Evolutionary conservation across 1,140 invertebrate genomes (phyloP).

Genomic region (Acarapis woodi): DNA sequence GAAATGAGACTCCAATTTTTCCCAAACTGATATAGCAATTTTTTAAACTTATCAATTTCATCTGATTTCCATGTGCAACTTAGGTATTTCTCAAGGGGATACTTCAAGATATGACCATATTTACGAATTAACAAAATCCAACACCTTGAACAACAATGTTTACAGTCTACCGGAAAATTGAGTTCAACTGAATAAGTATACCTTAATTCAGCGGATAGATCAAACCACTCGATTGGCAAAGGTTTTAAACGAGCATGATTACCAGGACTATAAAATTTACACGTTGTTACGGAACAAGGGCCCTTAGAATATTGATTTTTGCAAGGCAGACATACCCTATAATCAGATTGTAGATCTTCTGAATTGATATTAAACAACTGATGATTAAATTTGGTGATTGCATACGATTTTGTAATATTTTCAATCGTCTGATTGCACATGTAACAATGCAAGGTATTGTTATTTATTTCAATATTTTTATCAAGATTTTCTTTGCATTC

Average conservation of each 20-base stretch:
- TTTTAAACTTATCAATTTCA: conserved; percentile 34
- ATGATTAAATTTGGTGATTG: conserved; percentile 43
- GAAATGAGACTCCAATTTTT: conserved; percentile 43
- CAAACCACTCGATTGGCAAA: conserved; percentile 51
- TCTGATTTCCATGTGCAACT: conserved; percentile 44
- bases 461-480: conserved; percentile 6
- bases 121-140: too few species aligned
- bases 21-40: conserved; percentile 24
- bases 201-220: conserved; percentile 38
- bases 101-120: too few species aligned
- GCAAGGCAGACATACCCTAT: conserved; percentile 35
- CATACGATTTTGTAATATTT: conserved; percentile 33
- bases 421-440: conserved; percentile 32
- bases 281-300: conserved; percentile 45
- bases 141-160: conserved; percentile 75
- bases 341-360: conserved; percentile 31
- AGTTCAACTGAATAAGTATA: conserved; percentile 57
- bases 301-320: conserved; percentile 4
- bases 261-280: conserved; percentile 37
- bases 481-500: too few species aligned
- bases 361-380: conserved; percentile 52
- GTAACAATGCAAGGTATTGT: too few species aligned
- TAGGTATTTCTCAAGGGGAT: too few species aligned
- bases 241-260: conserved; percentile 55
- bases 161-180: conserved; percentile 56